A percentile compares a stretch with the other conserved stretches of the same genome.
Conservation (phyloP, 2,113 vertebrate genomes). For the Mus musculus region DNA sequence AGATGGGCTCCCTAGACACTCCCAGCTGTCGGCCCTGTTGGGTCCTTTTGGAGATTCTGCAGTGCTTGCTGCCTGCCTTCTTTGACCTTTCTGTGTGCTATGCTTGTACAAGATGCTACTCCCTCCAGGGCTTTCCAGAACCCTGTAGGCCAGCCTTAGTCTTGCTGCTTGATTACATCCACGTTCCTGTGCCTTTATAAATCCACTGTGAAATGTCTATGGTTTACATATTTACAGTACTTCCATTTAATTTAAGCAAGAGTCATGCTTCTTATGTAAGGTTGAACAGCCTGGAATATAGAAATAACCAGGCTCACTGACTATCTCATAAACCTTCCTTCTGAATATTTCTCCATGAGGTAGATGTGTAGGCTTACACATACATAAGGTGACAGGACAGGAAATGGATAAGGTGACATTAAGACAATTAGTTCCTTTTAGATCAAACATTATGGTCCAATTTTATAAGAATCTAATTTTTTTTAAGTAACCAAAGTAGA, state of each 20-base stretch:
- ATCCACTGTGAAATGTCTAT: not conserved
- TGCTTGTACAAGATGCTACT: not conserved
- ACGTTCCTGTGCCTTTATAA: not conserved
- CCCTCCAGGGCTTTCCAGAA: not conserved
- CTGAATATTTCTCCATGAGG: not conserved
- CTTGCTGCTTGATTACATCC: not conserved
- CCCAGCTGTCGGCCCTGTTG: not conserved
- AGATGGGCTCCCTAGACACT: not conserved
- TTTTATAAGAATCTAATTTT: conserved; percentile 39
- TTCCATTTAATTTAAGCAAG: not conserved
- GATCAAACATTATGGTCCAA: not conserved
- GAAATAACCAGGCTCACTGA: not conserved
- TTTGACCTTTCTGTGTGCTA: too few relatives aligned
- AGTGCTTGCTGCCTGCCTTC: not conserved
- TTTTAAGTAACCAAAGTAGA: not conserved
- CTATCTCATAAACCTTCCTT: not conserved
- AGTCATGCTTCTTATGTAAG: not conserved
- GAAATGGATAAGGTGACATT: not conserved
- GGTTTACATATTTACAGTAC: not conserved
- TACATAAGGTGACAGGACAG: not conserved
- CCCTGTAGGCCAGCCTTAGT: not conserved
- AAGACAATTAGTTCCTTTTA: not conserved
- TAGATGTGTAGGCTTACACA: not conserved
- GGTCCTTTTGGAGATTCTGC: not conserved
- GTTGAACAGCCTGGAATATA: not conserved